A percentile compares a stretch with the other conserved stretches of the same genome.
Evolutionary conservation across 2,888 invertebrate genomes (phyloP).

Genomic region (Drosophila paranaensis): DNA sequence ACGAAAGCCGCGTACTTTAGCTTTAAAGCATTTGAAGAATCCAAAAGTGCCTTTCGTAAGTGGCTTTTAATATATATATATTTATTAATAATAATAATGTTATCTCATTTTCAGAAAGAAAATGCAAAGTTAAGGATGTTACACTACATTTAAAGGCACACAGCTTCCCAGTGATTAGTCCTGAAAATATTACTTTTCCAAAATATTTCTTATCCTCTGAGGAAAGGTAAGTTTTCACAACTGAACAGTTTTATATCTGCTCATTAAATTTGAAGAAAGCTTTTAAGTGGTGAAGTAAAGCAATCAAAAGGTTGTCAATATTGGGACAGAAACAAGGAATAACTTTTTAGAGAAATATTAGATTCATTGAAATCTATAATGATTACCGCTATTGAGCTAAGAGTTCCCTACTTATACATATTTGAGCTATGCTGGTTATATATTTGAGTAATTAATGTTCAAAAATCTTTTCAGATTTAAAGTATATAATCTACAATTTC

Average conservation of each 20-base stretch:
- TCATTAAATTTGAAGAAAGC: too few relatives aligned
- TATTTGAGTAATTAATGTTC: neutral
- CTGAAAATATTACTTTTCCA: conserved; percentile 92
- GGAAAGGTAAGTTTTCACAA: conserved; percentile 75
- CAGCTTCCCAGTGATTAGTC: conserved; percentile 92
- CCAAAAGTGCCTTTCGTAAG: conserved; percentile 85
- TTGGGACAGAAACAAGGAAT: neutral
- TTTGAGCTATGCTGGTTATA: too few relatives aligned
- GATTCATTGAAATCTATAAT: too few relatives aligned
- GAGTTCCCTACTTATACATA: too few relatives aligned
- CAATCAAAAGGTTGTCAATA: neutral
- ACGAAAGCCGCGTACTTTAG: conserved; percentile 85
- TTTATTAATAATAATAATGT: neutral
- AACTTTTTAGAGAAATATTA: too few relatives aligned
- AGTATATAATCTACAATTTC: conserved; percentile 87
- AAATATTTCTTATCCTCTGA: conserved; percentile 87
- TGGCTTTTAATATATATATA: conserved; percentile 21
- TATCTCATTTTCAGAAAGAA: conserved; percentile 85
- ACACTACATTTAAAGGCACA: conserved; percentile 91
- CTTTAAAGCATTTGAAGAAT: conserved; percentile 84
- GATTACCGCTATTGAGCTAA: too few relatives aligned
- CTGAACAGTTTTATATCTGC: neutral
- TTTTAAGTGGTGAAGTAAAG: too few relatives aligned
- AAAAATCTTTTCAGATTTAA: conserved; percentile 55
- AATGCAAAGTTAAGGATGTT: conserved; percentile 88